Evolutionary conservation across 2,113 vertebrate genomes (phyloP).

Genomic region (Glaucidium brasilianum): DNA sequence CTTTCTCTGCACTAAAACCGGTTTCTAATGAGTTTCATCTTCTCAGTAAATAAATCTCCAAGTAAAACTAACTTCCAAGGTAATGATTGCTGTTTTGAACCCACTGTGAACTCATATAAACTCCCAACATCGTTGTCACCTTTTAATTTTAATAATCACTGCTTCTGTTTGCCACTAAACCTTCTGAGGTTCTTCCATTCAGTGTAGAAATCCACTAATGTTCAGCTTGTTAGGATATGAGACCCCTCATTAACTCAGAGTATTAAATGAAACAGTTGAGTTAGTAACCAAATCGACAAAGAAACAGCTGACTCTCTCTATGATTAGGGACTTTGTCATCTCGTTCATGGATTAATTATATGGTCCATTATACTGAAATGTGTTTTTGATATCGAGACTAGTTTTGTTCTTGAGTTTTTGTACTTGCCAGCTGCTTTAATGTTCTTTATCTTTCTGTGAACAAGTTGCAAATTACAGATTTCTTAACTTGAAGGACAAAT

Average conservation of each 20-base stretch:
- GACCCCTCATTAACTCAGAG: conserved; percentile 69
- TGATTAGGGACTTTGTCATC: conserved; percentile 63
- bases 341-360: conserved; percentile 74
- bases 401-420: conserved; percentile 27
- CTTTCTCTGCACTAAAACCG: background rate
- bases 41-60: background rate
- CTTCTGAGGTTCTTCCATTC: background rate
- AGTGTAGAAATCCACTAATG: conserved; percentile 1
- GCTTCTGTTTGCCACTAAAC: background rate
- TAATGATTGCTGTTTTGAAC: background rate
- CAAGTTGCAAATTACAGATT: background rate
- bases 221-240: conserved; percentile 65
- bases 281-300: conserved; percentile 71
- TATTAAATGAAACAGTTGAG: conserved; percentile 76
- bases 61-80: background rate
- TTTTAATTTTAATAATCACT: background rate
- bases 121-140: background rate
- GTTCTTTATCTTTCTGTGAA: background rate
- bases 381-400: conserved; percentile 47
- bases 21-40: background rate
- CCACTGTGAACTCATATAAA: background rate
- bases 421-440: conserved; percentile 34
- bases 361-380: conserved; percentile 70
- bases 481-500: background rate
- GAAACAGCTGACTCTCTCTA: conserved; percentile 60